phyloP scores from a whole-genome alignment of 2,888 invertebrate species.

The Eumerus sabulonum region DNA sequence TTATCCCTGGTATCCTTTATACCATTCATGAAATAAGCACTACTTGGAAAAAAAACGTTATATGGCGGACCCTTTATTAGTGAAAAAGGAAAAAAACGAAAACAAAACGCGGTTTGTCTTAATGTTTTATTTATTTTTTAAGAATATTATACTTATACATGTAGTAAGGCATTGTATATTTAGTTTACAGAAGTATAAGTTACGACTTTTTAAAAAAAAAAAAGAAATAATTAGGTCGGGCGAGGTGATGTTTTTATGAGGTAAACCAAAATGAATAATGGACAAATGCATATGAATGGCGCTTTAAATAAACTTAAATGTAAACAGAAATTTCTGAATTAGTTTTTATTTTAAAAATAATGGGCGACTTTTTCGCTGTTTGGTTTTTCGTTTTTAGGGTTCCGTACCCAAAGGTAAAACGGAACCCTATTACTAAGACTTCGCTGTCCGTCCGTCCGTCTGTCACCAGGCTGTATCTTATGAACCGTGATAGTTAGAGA shows the following conservation, averaged over 20 bases:
- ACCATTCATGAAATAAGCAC: too few species aligned
- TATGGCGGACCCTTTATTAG: too few species aligned
- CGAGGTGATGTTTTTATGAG: conserved; percentile 27
- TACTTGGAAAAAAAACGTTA: too few species aligned
- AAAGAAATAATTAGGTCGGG: conserved; percentile 1
- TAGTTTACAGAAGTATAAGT: conserved; percentile 36
- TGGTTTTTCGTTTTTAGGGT: too few species aligned
- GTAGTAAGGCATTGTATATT: conserved; percentile 24
- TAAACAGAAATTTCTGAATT: conserved; percentile 34
- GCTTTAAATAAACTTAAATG: conserved; percentile 62
- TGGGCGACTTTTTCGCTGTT: too few species aligned
- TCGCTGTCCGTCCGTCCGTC: too few species aligned
- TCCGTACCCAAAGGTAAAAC: too few species aligned
- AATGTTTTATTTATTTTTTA: conserved; percentile 30
- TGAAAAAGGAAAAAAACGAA: conserved; percentile 25
- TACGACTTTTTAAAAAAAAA: conserved; percentile 40
- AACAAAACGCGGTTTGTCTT: conserved; percentile 23
- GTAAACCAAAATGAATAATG: conserved; percentile 12
- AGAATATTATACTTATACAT: background rate
- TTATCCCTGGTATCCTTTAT: too few species aligned
- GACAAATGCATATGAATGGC: conserved; percentile 12
- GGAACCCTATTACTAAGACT: too few species aligned
- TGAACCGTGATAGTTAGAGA: too few species aligned
- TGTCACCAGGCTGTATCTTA: too few species aligned
- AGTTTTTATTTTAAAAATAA: too few species aligned